Conservation (phyloP, 2,797 vertebrate species). For the Mycteria americana region DNA sequence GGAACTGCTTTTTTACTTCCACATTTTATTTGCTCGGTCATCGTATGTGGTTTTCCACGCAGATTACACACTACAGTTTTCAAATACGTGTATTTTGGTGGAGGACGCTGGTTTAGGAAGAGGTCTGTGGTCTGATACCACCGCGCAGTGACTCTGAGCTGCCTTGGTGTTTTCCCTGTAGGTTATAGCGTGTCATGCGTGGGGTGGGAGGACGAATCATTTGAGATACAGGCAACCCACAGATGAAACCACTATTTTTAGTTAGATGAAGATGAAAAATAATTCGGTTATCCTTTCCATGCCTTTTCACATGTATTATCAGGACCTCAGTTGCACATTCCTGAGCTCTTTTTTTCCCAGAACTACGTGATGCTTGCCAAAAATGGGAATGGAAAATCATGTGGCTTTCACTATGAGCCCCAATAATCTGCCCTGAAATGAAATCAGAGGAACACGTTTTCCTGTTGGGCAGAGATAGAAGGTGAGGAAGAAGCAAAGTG, state of each 20-base stretch:
- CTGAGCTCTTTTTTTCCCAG: not conserved
- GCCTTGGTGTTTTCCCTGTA: fast-evolving
- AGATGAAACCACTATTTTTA: not conserved
- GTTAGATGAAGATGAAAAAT: not conserved
- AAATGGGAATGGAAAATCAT: not conserved
- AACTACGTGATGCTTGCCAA: not conserved
- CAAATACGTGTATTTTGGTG: fast-evolving
- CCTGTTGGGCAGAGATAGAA: not conserved
- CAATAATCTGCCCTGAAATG: not conserved
- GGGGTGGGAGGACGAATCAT: not conserved
- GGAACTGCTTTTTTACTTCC: not conserved
- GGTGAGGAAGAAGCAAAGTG: not conserved
- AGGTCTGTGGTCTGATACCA: too few species aligned
- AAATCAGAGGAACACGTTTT: not conserved
- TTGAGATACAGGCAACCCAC: not conserved
- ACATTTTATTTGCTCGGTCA: fast-evolving
- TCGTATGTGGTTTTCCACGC: fast-evolving
- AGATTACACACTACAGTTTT: fast-evolving
- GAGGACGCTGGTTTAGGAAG: not conserved
- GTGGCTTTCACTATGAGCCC: not conserved
- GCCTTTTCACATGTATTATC: not conserved
- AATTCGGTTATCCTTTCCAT: not conserved
- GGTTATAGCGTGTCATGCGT: fast-evolving
- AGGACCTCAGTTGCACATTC: not conserved
- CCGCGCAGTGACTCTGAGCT: not conserved